Evolutionary conservation across 2,888 invertebrate species (phyloP).

Genomic region (Ormyrus pomaceus): DNA sequence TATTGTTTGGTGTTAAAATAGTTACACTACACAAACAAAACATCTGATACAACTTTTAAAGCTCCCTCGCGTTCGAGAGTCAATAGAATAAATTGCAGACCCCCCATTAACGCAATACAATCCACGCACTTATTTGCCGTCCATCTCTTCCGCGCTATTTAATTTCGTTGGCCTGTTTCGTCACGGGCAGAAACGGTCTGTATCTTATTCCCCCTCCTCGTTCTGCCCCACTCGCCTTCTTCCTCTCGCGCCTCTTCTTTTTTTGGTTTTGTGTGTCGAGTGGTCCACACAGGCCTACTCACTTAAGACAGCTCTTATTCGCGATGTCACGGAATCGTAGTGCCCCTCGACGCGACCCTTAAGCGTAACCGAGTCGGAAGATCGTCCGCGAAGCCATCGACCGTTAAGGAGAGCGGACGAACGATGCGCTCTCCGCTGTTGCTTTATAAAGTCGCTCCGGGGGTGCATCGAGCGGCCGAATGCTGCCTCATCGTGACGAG

Average conservation of each 20-base stretch:
- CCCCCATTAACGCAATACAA: no score
- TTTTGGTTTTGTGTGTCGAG: conserved; percentile 14
- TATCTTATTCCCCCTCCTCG: background rate
- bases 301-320: conserved; percentile 11
- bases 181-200: background rate
- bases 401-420: conserved; percentile 5
- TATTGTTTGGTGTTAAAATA: no score
- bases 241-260: background rate
- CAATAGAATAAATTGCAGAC: no score
- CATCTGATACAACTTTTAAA: no score
- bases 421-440: background rate
- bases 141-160: conserved; percentile 2
- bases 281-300: background rate
- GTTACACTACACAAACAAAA: no score
- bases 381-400: conserved; percentile 24
- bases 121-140: background rate
- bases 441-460: no score
- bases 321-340: conserved; percentile 8
- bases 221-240: background rate
- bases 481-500: no score
- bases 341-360: conserved; percentile 22
- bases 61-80: no score
- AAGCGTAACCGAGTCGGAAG: background rate
- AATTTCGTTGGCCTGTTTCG: conserved; percentile 3
- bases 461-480: no score